These are phyloP conservation scores for Caradrina kadenii DNA, from an alignment of 2,888 invertebrate species.

Conservation along the genomic window DNA sequence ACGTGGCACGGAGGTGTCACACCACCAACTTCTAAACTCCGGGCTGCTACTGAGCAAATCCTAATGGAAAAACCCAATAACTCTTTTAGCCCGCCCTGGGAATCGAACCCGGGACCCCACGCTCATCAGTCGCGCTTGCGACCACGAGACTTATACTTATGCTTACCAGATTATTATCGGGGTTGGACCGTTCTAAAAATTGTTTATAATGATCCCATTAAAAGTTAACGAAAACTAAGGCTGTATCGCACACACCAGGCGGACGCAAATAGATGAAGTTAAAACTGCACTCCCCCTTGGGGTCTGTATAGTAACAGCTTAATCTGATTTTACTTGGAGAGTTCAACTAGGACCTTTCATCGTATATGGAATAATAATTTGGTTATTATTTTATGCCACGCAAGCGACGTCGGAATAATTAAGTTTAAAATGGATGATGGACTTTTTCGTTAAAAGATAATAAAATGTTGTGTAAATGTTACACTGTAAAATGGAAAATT, in stretches of 20 bases:
- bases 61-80: too few species aligned
- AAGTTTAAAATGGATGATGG: not conserved
- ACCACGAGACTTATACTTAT: too few species aligned
- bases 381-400: conserved; percentile 26
- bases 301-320: conserved; percentile 15
- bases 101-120: too few species aligned
- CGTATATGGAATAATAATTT: conserved; percentile 40
- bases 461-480: too few species aligned
- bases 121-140: too few species aligned
- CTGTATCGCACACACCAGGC: not conserved
- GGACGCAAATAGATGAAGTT: conserved; percentile 28
- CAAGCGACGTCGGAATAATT: conserved; percentile 11
- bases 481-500: too few species aligned
- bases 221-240: not conserved
- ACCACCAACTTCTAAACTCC: too few species aligned
- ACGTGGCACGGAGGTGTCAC: too few species aligned
- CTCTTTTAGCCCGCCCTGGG: too few species aligned
- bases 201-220: not conserved
- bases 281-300: conserved; percentile 29
- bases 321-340: conserved; percentile 34
- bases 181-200: not conserved
- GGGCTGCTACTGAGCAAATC: too few species aligned
- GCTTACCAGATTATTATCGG: too few species aligned
- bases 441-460: not conserved
- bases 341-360: conserved; percentile 38